Base-by-base conservation (phyloP, 2,113 vertebrate species). In the Alethe castanea region DNA sequence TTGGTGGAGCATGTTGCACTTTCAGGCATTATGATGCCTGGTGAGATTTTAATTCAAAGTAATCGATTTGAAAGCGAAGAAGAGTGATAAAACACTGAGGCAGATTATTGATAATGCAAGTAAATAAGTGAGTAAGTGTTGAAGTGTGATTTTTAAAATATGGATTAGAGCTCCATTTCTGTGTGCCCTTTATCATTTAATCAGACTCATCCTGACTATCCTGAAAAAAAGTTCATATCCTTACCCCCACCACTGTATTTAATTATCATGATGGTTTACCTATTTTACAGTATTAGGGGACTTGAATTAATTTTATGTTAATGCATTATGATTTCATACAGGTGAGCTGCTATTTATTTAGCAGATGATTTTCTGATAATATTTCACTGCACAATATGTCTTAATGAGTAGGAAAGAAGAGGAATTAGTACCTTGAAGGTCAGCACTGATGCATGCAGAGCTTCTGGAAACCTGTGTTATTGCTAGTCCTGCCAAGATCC, bases 61-160 rank as follows among this genome's bases (percentile, higher is more conserved):
- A 87, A 94, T 93, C 0, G 8, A 90, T 28, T 93, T 86, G 35
- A 40, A 96, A 92, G 20, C 31, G 13, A 95, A 86, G 67, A 72
- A 82, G 33, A 82, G 12, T 44, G 78, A 96, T 93, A 96, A 97
- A 53, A 90, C 53, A 85, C 23, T 77, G 81, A 95, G 1, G 24
- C n/a, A 93, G 53, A 89, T 92, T 90, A 92, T 72, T 95, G 62
- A 90, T 91, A 96, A 92, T 76, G 29, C 16, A 95, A 90, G 57
- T 71, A 92, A 96, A 94, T 83, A 95, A 56, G 77, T 54, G 57
- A 95, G 67, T 73, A 83, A 66, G 16, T n/a, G 60, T 59, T 62
- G 45, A 94, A 93, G 57, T 71, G 35, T 77, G 88, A 92, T 91
- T 96, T 96, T 48, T 69, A 38, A 97, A 93, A 61, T 56, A 83